Evolutionary conservation across 2,113 vertebrate genomes (phyloP).

Genomic region (Macrotis lagotis): DNA sequence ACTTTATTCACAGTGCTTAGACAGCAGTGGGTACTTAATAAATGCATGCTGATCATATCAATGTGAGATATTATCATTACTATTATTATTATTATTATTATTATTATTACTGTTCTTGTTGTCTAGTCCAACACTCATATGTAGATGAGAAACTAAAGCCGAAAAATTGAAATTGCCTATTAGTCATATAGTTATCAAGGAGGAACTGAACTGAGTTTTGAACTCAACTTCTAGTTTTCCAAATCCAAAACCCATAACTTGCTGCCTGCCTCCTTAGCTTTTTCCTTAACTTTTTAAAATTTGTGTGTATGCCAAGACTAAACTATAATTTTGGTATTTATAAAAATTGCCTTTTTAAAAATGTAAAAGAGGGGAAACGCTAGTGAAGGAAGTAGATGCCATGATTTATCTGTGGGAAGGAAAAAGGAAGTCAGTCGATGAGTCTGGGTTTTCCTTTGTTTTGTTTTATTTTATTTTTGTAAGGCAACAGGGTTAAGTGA

Average conservation of each 20-base stretch:
- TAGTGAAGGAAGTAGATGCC: neutral
- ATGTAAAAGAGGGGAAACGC: neutral
- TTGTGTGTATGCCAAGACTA: neutral
- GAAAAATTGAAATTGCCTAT: neutral
- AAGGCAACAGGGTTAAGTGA: too few species aligned
- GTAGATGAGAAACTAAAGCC: neutral
- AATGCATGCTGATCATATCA: neutral
- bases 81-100: too few species aligned
- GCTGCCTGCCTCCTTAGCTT: neutral
- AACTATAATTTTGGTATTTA: neutral
- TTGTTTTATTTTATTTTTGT: too few species aligned
- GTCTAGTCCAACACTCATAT: neutral
- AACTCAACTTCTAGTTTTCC: neutral
- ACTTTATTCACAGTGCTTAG: neutral
- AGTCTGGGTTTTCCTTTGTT: too few species aligned
- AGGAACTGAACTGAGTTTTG: neutral
- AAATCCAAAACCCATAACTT: neutral
- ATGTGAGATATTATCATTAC: neutral
- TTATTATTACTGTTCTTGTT: neutral
- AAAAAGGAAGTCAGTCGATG: neutral
- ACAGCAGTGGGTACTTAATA: neutral
- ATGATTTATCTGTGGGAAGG: neutral
- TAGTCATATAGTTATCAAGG: neutral
- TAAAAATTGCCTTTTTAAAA: neutral
- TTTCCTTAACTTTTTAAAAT: neutral